Conservation (phyloP, 2,888 invertebrate genomes). For the Portevinia maculata region DNA sequence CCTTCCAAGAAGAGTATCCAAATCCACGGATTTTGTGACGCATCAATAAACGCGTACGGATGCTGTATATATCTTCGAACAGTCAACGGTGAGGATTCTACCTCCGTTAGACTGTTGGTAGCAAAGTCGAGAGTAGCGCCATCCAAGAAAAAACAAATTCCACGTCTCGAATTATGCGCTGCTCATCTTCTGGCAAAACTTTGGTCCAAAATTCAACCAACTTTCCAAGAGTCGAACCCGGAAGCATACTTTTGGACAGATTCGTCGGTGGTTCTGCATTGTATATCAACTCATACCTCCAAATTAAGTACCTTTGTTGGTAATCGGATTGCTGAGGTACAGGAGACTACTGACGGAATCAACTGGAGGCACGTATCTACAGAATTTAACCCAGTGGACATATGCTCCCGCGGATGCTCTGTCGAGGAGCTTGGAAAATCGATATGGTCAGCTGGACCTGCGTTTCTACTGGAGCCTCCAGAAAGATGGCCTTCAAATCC, state of each 20-base stretch:
- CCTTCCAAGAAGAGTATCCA: background rate
- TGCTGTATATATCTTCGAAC: background rate
- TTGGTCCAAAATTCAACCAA: conserved; percentile 13
- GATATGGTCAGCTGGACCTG: too few relatives aligned
- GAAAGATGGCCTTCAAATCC: too few relatives aligned
- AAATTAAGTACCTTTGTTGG: conserved; percentile 58
- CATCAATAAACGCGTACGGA: background rate
- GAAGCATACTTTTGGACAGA: conserved; percentile 59
- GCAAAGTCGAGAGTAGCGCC: conserved; percentile 66
- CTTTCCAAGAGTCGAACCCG: background rate
- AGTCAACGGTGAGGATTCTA: background rate
- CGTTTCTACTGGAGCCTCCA: too few relatives aligned
- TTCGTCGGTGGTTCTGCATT: conserved; percentile 60
- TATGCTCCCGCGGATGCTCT: too few relatives aligned
- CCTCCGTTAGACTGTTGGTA: background rate
- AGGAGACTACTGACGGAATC: too few relatives aligned
- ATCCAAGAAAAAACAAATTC: conserved; percentile 53
- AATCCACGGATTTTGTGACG: background rate
- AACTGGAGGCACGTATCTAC: too few relatives aligned
- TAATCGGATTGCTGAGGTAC: too few relatives aligned
- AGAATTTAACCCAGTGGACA: too few relatives aligned
- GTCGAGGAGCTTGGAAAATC: too few relatives aligned
- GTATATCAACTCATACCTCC: conserved; percentile 54
- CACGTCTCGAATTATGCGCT: conserved; percentile 60
- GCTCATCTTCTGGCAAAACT: conserved; percentile 54